Base-by-base conservation (phyloP, 1,140 invertebrate genomes). In the Halictus rubicundus region DNA sequence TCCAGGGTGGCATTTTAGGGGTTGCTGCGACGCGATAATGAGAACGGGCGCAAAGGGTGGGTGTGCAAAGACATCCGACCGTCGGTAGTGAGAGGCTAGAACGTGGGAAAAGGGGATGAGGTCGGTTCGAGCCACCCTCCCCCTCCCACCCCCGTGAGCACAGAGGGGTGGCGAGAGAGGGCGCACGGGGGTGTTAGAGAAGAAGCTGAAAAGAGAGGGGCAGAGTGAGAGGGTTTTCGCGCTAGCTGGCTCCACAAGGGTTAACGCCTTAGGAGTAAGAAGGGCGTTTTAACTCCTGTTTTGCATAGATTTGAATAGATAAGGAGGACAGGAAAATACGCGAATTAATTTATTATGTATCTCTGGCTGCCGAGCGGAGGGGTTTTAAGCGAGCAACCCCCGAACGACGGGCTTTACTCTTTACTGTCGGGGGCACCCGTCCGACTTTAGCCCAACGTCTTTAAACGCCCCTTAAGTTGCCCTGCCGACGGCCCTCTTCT, bases 291-390 rank as follows among this genome's bases (percentile, higher is more conserved):
- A 92, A 92, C 91, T 90, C 89, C 88, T 92, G 89, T 91, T 93
- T 92, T 92, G 92, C 92, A 93, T 93, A 92, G 91, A 93, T 93
- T 92, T 92, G 90, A 93, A 92, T 93, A 92, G 92, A 92, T 92
- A 92, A 92, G 88, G 84, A 82, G 75, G 80, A 83, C 80, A 84
- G 82, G 89, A 88, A 89, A 89, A 91, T 89, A 90, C 88, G 88
- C 89, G 90, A 92, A 93, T 93, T 92, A 93, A 92, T 93, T 93
- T 92, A 93, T 92, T 92, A 92, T 92, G 90, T 92, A 91, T 91
- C 89, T 90, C 85, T 83, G 85, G 83, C 60, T 88, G 86, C 73
- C 87, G 85, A n/a, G 54, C 71, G 73, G 59, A 57, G 27, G 80
- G 84, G 59, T 64, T 81, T 84, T 78, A 78, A 80, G 59, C 72